Conservation (phyloP, 2,888 invertebrate genomes). For the Dorcus hopei region DNA sequence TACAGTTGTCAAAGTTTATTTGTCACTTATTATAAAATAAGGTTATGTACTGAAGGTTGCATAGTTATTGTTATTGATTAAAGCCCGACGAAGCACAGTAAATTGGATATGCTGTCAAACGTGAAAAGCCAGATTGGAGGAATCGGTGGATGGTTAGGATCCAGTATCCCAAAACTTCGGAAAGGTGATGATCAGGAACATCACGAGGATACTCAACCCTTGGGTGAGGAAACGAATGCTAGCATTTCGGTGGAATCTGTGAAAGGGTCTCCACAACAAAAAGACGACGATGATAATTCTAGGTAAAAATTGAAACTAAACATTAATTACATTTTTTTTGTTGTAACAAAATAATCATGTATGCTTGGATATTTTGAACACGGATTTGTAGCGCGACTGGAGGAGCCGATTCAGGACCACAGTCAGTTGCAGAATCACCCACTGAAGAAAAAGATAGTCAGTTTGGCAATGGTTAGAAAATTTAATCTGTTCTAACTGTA, state of each 20-base stretch:
- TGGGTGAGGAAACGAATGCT: constrained; percentile 49
- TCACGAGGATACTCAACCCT: constrained; percentile 25
- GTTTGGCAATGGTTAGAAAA: constrained; percentile 61
- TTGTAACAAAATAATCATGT: constrained; percentile 14
- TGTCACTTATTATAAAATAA: constrained; percentile 22
- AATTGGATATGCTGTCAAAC: constrained; percentile 80
- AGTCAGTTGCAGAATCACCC: constrained; percentile 73
- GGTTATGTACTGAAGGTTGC: constrained; percentile 17
- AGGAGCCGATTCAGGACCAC: constrained; percentile 85
- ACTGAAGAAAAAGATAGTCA: constrained; percentile 77
- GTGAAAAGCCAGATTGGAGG: constrained; percentile 85
- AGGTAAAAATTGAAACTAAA: constrained; percentile 54
- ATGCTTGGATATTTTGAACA: constrained; percentile 25
- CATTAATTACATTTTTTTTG: neutral
- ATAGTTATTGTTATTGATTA: constrained; percentile 24
- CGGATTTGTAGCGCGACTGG: constrained; percentile 73
- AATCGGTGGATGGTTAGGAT: constrained; percentile 73
- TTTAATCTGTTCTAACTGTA: neutral
- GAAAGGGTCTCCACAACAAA: constrained; percentile 46
- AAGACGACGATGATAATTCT: constrained; percentile 85
- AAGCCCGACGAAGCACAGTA: constrained; percentile 72
- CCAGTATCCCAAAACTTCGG: constrained; percentile 71
- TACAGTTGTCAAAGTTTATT: constrained; percentile 27
- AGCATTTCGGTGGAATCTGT: constrained; percentile 49
- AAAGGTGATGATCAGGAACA: constrained; percentile 54